A percentile compares a stretch with the other conserved stretches of the same genome.
Evolutionary conservation across 2,797 vertebrate species (phyloP).

Genomic region (Cephalopachus bancanus): DNA sequence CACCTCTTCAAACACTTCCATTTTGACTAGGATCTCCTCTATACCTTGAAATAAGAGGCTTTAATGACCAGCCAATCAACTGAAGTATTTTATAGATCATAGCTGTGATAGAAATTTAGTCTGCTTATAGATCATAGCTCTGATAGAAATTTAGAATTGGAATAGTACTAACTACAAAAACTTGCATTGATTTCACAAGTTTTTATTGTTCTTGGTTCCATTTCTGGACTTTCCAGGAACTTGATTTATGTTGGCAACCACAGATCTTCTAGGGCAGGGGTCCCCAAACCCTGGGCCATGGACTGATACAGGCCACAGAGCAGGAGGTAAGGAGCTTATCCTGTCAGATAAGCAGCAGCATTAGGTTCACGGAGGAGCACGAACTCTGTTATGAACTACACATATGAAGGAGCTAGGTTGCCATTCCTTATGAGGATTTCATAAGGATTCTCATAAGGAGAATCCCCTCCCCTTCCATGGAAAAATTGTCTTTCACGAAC

Average conservation of each 20-base stretch:
- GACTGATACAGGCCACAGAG: too few species aligned
- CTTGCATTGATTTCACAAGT: not conserved
- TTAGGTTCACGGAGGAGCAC: too few species aligned
- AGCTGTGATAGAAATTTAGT: not conserved
- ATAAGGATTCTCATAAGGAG: too few species aligned
- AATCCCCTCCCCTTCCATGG: too few species aligned
- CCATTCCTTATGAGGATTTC: too few species aligned
- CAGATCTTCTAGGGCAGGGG: not conserved
- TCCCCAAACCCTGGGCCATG: too few species aligned
- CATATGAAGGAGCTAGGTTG: too few species aligned
- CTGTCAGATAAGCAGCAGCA: too few species aligned
- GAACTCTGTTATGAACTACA: too few species aligned
- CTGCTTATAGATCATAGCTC: not conserved
- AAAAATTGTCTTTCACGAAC: too few species aligned
- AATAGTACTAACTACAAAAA: not conserved
- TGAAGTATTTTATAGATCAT: not conserved
- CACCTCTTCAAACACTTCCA: not conserved
- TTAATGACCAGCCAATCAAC: not conserved
- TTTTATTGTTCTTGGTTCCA: conserved; percentile 23
- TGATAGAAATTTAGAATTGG: not conserved
- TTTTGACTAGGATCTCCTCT: not conserved
- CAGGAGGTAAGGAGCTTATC: too few species aligned
- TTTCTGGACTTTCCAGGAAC: conserved; percentile 14
- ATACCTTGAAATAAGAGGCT: not conserved
- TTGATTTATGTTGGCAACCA: not conserved